Evolutionary conservation across 2,888 invertebrate species (phyloP), one percentile per base, ranked within the genome.

Genomic region (Deilephila elpenor): DNA sequence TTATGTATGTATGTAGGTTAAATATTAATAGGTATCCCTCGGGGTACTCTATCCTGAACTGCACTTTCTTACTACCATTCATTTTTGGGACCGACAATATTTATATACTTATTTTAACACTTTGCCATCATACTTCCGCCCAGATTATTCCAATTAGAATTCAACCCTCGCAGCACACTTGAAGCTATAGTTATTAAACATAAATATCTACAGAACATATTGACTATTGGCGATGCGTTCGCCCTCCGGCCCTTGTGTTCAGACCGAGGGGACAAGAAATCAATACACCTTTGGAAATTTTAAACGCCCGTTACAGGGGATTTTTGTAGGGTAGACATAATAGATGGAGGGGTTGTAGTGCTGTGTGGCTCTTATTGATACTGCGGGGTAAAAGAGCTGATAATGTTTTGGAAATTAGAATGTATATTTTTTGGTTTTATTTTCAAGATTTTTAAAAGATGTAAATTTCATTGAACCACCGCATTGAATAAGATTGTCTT

Each of bases 241-340:
- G 78, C 74, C 77, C 74, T 79, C 78, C 79, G 81, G 80, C 87
- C 88, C 88, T 84, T 82, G 81, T 83, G 77, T 83, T 80, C 75
- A 76, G 78, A 74, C 75, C 73, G 77, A 84, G 86, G 88, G 92
- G 85, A 79, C 74, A 79, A 81, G 86, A 90, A 92, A 93, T 93
- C 93, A 90, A 94, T 93, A 92, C 84, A 82, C 88, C 89, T 90
- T 90, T 87, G 85, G 88, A 89, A 89, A 91, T 88, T 92, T 90
- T 88, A 89, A 91, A 88, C 88, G 86, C 74, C 75, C 86, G 88
- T 90, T 86, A 83, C 87, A 80, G 88, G 84, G 86, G 85, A 83
- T 86, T 87, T 87, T 88, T 83, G 83, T 82, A 83, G 87, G 83
- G 83, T 82, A 80, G 78, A 80, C 59, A 72, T 72, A 60, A 59